Conservation (phyloP, 1,140 invertebrate species). For the Heliconius congener region DNA sequence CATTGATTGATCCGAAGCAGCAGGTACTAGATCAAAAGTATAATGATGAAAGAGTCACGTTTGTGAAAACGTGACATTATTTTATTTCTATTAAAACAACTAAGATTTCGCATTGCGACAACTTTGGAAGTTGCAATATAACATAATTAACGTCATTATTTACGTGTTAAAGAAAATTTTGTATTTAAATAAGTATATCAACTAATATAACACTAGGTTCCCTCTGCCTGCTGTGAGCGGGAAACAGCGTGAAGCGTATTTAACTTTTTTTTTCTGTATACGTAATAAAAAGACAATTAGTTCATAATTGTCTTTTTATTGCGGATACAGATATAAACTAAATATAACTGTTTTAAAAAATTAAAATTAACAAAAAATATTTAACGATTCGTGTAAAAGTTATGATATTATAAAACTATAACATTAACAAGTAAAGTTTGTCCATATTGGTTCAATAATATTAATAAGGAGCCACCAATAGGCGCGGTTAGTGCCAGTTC, state of each 20-base stretch:
- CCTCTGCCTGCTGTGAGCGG: too few relatives aligned
- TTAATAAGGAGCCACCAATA: neutral
- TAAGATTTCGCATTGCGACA: neutral
- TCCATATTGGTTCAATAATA: neutral
- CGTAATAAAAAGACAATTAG: too few relatives aligned
- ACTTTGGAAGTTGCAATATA: neutral
- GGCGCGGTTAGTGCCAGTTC: conserved; percentile 10
- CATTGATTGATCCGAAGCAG: neutral
- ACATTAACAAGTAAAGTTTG: neutral
- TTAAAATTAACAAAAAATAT: neutral
- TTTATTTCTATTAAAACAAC: neutral
- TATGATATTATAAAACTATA: neutral
- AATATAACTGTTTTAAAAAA: neutral
- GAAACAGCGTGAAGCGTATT: too few relatives aligned
- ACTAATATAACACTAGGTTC: neutral
- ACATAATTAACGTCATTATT: neutral
- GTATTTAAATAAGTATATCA: neutral
- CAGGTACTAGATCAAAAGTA: neutral
- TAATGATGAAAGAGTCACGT: neutral
- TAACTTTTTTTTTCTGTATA: too few relatives aligned
- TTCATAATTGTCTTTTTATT: neutral
- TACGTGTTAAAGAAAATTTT: neutral
- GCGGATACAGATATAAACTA: neutral
- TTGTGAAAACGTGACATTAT: neutral
- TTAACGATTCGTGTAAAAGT: neutral